Evolutionary conservation across 1,140 invertebrate genomes (phyloP).

Genomic region (Helicoverpa zea): DNA sequence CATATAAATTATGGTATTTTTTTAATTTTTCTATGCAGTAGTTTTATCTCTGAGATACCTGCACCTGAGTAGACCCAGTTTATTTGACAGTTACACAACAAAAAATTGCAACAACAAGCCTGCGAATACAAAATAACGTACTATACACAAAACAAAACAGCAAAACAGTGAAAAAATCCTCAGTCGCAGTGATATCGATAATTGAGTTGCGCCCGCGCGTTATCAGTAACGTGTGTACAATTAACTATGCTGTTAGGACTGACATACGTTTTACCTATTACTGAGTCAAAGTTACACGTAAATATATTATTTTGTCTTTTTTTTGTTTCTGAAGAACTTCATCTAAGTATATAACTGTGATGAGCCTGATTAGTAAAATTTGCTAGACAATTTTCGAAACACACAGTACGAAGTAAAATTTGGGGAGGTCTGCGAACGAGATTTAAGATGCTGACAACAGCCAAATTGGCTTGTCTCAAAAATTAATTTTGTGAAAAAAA

Average conservation of each 20-base stretch:
- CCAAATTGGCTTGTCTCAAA: too few relatives aligned
- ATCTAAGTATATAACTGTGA: too few relatives aligned
- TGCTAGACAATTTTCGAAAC: too few relatives aligned
- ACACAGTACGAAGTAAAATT: too few relatives aligned
- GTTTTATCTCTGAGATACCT: too few relatives aligned
- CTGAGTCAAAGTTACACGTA: neutral
- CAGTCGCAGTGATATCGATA: constrained; percentile 38
- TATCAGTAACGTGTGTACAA: constrained; percentile 41
- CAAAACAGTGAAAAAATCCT: constrained; percentile 23
- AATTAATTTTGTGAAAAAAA: too few relatives aligned
- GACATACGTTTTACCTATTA: constrained; percentile 12
- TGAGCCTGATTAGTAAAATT: too few relatives aligned
- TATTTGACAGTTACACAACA: neutral
- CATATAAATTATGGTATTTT: too few relatives aligned
- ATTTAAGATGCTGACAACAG: too few relatives aligned
- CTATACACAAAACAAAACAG: neutral
- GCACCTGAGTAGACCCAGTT: too few relatives aligned
- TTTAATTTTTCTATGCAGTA: too few relatives aligned
- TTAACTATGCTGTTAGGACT: constrained; percentile 35
- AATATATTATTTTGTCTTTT: neutral
- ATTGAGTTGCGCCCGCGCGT: constrained; percentile 35
- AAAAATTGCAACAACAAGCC: neutral
- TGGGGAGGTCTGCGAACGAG: too few relatives aligned
- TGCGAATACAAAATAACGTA: neutral
- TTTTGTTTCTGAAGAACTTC: neutral